Evolutionary conservation across 2,888 invertebrate species (phyloP).

Genomic region (Scelioninae gen. 1): DNA sequence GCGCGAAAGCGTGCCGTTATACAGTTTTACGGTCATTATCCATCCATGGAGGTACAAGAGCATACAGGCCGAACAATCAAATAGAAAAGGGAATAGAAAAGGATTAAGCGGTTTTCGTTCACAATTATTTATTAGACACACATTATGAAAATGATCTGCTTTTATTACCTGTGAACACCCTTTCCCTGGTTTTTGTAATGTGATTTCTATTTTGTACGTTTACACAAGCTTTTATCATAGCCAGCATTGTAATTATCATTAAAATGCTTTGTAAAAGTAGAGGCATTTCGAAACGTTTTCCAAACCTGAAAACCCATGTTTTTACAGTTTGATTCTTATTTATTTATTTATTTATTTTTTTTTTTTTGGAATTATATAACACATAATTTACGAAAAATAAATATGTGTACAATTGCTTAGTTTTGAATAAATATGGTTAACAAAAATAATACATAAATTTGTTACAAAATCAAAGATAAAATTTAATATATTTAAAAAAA

Average conservation of each 20-base stretch:
- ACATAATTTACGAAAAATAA: no score
- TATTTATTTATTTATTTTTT: no score
- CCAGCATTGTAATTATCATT: slow-evolving; percentile 98
- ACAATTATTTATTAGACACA: slow-evolving; percentile 33
- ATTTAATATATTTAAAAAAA: no score
- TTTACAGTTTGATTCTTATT: no score
- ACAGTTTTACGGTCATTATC: slow-evolving; percentile 13
- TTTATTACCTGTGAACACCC: slow-evolving; percentile 92
- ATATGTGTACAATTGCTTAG: no score
- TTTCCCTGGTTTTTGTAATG: slow-evolving; percentile 90
- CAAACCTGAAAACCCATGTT: slow-evolving; percentile 91
- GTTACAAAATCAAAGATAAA: no score
- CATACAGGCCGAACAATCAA: slow-evolving; percentile 21
- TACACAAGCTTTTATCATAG: slow-evolving; percentile 97
- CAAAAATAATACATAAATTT: no score
- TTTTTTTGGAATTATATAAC: no score
- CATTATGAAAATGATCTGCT: background rate
- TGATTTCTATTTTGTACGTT: slow-evolving; percentile 92
- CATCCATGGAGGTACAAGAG: slow-evolving; percentile 20
- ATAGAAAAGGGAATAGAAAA: slow-evolving; percentile 20
- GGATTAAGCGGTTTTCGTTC: slow-evolving; percentile 29
- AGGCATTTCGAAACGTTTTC: slow-evolving; percentile 97
- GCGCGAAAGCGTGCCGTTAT: slow-evolving; percentile 37
- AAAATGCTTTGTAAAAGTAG: slow-evolving; percentile 97
- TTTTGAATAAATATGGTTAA: no score